Evolutionary conservation across 2,113 vertebrate genomes (phyloP), one percentile per base, ranked within the genome.

Genomic region (Saguinus midas): DNA sequence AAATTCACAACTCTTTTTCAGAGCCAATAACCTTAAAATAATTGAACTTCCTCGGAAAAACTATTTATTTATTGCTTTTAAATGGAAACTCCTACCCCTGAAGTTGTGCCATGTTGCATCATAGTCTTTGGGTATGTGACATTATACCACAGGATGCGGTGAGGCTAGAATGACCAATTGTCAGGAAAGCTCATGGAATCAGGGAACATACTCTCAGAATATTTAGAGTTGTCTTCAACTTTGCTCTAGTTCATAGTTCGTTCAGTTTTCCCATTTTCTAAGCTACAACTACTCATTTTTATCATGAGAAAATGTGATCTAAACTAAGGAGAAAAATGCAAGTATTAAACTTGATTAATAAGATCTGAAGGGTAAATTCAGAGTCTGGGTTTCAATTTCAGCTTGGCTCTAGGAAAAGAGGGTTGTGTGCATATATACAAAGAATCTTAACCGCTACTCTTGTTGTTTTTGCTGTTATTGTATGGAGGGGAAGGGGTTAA

Each of bases 161-260:
- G 87, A 94, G 64, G 40, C 14, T 35, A 87, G 75, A 94, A 52
- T 79, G 48, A 88, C 85, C 91, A 52, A 43, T 68, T 92, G 45
- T 90, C 66, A 92, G 96, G 82, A 97, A 98, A 87, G 37, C 70
- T 95, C 76, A 35, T 52, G 61, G 72, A 90, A 95, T 90, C 93
- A 84, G 21, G 29, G 32, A 95, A 97, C 96, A 80, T 82, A 92
- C 45, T 90, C 84, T 79, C 17, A 64, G 92, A 96, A 91, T 83
- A 90, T 73, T 95, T 81, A 58, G 25, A 86, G n/a, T 79, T 95
- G 70, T 96, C 81, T 97, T 97, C 93, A 96, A 64, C 85, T 98
- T 97, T 98, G 72, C 85, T 97, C 96, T 92, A 94, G 85, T 96
- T 96, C 81, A 79, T 66, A 79, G 66, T 37, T 87, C 79, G 50